Percentiles rank a stretch among this genome's conserved stretches.
Evolutionary conservation across 2,888 invertebrate species (phyloP).

Genomic region (Homarus gammarus): DNA sequence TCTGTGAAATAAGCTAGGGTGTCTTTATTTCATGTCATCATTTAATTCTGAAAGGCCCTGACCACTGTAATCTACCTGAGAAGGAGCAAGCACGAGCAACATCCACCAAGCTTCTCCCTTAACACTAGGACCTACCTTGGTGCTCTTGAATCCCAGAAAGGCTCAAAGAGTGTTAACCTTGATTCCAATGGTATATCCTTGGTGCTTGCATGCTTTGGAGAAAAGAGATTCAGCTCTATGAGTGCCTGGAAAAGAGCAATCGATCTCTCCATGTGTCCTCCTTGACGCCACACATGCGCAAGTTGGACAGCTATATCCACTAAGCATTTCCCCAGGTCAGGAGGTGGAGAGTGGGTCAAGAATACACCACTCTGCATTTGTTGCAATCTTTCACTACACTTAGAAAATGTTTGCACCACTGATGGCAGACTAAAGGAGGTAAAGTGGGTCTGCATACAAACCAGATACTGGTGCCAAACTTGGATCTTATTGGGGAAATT

Average conservation of each 20-base stretch:
- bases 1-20: too few relatives aligned
- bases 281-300: conserved; percentile 78
- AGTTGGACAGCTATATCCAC: conserved; percentile 79
- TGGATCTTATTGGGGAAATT: conserved; percentile 79
- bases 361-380: conserved; percentile 78
- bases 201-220: conserved; percentile 76
- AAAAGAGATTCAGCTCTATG: conserved; percentile 80
- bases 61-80: too few relatives aligned
- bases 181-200: conserved; percentile 77
- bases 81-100: too few relatives aligned
- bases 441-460: conserved; percentile 79
- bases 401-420: conserved; percentile 78
- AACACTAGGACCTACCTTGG: conserved; percentile 77
- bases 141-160: conserved; percentile 80
- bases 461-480: conserved; percentile 79
- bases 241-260: conserved; percentile 79
- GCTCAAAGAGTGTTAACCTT: conserved; percentile 78
- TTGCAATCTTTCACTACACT: conserved; percentile 78
- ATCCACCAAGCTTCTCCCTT: too few relatives aligned
- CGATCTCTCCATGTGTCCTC: conserved; percentile 80
- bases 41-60: too few relatives aligned
- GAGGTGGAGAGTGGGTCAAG: conserved; percentile 78
- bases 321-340: conserved; percentile 77
- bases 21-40: too few relatives aligned
- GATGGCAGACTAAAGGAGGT: conserved; percentile 78